These are phyloP conservation scores for Butorides virescens DNA, from an alignment of 2,113 vertebrate species.

Conservation along the genomic window DNA sequence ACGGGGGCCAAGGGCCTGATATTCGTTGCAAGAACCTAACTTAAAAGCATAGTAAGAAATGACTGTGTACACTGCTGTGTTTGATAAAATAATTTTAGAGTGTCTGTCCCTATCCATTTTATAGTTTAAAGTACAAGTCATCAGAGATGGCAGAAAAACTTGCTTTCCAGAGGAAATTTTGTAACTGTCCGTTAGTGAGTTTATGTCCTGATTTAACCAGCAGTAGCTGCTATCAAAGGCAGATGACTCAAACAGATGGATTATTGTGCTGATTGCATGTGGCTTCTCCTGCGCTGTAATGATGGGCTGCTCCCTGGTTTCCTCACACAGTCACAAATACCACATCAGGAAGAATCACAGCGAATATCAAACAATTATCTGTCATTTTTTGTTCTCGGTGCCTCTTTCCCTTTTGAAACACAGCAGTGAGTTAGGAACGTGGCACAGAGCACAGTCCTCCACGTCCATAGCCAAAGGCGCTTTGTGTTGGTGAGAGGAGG, in stretches of 20 bases:
- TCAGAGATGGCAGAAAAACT: not conserved
- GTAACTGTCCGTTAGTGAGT: not conserved
- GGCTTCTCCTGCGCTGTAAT: not conserved
- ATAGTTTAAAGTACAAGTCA: not conserved
- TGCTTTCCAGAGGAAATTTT: conserved; percentile 20
- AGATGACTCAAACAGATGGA: conserved; percentile 16
- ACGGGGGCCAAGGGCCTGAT: not conserved
- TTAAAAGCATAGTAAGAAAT: not conserved
- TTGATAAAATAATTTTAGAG: not conserved
- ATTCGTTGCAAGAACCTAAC: not conserved
- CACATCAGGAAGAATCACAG: not conserved
- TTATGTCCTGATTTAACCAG: not conserved
- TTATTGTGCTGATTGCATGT: not conserved
- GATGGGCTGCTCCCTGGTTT: not conserved
- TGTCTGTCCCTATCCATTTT: not conserved
- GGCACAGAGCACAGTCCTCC: not conserved
- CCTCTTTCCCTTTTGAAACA: not conserved
- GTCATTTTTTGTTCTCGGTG: not conserved
- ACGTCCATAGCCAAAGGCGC: not conserved
- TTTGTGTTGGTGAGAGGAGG: not conserved
- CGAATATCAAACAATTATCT: not conserved
- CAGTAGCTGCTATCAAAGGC: not conserved
- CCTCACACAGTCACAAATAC: not conserved
- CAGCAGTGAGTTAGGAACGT: not conserved
- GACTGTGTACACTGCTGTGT: not conserved